These are phyloP conservation scores for Proales similis DNA, from an alignment of 1,140 invertebrate species.

Conservation along the genomic window DNA sequence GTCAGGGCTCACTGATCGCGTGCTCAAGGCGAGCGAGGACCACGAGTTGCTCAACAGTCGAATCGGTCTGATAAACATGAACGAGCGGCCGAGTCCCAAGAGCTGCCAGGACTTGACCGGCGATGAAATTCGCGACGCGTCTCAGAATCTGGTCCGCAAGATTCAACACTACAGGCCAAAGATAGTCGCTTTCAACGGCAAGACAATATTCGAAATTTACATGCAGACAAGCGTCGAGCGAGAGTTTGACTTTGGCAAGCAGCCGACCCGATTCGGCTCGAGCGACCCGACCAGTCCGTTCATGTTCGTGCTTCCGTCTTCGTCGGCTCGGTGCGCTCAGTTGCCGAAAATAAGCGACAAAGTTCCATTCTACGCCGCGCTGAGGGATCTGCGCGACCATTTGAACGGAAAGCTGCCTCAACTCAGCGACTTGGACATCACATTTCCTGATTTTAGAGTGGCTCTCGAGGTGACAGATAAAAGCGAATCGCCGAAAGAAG, in stretches of 20 bases:
- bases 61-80: slow-evolving; percentile 28
- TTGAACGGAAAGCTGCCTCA: slow-evolving; percentile 78
- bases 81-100: not conserved
- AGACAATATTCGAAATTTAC: slow-evolving; percentile 60
- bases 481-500: slow-evolving; percentile 18
- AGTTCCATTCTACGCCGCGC: slow-evolving; percentile 86
- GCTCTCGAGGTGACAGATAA: not conserved
- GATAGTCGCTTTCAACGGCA: slow-evolving; percentile 97
- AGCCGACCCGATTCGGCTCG: slow-evolving; percentile 80
- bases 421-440: slow-evolving; percentile 80
- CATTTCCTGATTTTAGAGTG: slow-evolving; percentile 61
- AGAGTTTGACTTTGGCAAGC: slow-evolving; percentile 89
- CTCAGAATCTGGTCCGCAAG: slow-evolving; percentile 79
- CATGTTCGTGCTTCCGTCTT: slow-evolving; percentile 96
- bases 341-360: slow-evolving; percentile 88
- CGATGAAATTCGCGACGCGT: slow-evolving; percentile 93
- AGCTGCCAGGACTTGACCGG: slow-evolving; percentile 49
- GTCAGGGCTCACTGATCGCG: slow-evolving; percentile 2
- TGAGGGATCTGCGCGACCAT: slow-evolving; percentile 89
- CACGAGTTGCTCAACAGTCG: slow-evolving; percentile 2
- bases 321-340: slow-evolving; percentile 87
- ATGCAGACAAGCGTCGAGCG: slow-evolving; percentile 71
- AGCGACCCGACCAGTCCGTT: slow-evolving; percentile 89
- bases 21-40: slow-evolving; percentile 7
- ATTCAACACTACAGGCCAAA: slow-evolving; percentile 83